These are phyloP conservation scores for Urophycis tenuis DNA, from an alignment of 2,797 vertebrate species.

Conservation along the genomic window DNA sequence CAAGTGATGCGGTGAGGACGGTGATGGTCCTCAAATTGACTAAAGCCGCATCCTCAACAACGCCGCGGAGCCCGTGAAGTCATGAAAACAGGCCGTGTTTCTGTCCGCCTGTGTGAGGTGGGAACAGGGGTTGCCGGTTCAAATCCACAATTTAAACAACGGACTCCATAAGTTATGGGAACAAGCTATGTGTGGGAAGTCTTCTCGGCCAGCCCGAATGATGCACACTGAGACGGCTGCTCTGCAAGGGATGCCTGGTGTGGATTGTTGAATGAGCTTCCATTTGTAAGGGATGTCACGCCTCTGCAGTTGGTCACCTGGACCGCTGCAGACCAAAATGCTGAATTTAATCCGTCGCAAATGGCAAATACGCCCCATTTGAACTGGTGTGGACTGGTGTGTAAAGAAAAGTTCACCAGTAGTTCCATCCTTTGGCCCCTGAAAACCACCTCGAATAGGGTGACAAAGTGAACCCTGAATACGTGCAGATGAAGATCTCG, in stretches of 20 bases:
- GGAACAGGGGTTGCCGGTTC: constrained; percentile 8
- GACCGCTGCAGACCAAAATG: not conserved
- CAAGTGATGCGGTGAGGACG: constrained; percentile 16
- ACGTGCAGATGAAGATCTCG: not conserved
- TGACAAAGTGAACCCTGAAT: not conserved
- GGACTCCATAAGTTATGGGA: not conserved
- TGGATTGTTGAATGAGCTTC: not conserved
- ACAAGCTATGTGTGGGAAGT: not conserved
- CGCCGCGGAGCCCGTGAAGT: too few species aligned
- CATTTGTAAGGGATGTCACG: not conserved
- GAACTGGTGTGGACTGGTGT: not conserved
- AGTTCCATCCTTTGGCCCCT: not conserved
- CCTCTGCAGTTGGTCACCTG: not conserved
- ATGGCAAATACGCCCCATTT: not conserved
- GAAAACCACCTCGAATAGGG: not conserved
- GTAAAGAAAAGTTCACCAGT: not conserved
- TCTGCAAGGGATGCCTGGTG: not conserved
- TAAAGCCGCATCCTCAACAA: not conserved
- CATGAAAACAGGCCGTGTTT: too few species aligned
- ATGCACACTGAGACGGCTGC: not conserved
- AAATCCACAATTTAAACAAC: not conserved
- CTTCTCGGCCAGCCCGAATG: not conserved
- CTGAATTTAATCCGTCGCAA: not conserved
- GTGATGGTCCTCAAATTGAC: constrained; percentile 7
- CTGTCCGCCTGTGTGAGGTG: not conserved